These are phyloP conservation scores for Echinops telfairi DNA, from an alignment of 2,113 vertebrate species.

Conservation along the genomic window DNA sequence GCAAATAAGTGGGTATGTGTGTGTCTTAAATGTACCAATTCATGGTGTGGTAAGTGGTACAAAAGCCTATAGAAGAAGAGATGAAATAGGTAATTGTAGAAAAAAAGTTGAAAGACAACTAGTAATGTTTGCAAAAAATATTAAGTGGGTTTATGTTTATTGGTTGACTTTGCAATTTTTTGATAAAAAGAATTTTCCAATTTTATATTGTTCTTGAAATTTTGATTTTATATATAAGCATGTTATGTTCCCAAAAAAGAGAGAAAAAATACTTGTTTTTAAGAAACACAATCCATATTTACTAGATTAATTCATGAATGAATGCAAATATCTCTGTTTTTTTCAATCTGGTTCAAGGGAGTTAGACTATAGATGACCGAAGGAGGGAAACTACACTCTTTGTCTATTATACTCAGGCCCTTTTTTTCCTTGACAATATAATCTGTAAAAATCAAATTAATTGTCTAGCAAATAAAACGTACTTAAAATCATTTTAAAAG, in stretches of 20 bases:
- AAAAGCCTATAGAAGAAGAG: neutral
- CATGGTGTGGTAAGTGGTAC: neutral
- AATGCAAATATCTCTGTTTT: neutral
- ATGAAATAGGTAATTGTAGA: neutral
- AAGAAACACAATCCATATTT: neutral
- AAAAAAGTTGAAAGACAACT: neutral
- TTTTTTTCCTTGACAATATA: neutral
- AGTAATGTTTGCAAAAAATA: neutral
- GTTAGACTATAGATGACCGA: neutral
- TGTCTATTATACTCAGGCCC: neutral
- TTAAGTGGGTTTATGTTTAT: neutral
- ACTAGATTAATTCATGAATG: neutral
- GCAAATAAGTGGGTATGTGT: neutral
- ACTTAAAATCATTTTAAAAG: slow-evolving; percentile 15
- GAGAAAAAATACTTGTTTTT: neutral
- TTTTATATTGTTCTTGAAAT: neutral
- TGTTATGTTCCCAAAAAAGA: neutral
- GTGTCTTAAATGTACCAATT: neutral
- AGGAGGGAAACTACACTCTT: neutral
- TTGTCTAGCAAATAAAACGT: neutral
- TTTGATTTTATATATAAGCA: slow-evolving; percentile 1
- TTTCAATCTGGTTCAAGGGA: neutral
- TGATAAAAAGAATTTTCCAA: neutral
- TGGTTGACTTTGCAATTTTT: neutral
- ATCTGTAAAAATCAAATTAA: neutral